Base-by-base conservation (phyloP, 2,888 invertebrate genomes). In the Lasioglossum morio region DNA sequence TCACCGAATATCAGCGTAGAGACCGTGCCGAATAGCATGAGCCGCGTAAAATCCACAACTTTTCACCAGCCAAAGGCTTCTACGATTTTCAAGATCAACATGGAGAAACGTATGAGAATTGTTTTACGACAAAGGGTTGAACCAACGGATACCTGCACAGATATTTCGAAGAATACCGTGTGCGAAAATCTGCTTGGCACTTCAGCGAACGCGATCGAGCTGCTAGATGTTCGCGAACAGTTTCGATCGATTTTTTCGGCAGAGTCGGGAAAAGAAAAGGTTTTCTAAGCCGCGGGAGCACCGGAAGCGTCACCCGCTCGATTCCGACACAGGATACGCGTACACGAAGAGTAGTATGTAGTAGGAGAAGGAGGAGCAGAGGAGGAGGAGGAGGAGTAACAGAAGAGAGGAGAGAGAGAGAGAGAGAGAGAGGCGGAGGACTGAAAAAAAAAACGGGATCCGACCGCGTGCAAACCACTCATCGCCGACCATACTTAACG, bases 1-100 rank as follows among this genome's bases (percentile, higher is more conserved):
- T 94, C 94, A 94, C 94, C 94, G 95, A 94, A 94, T 94, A 94
- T 93, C 89, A 91, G 23, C 66, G 66, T 30, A 30, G 66, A 30
- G 66, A 66, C 30, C 66, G 19, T 2, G 60, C 60, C 60, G 60
- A 63, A 27, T 16, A 16, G 16, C 27, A 27, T 14, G 60, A 27
- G 27, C 27, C 27, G 60, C 60, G 14, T 27, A 0, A 8, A n/a
- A 57, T n/a, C 12, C 14, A 1, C 7, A 0, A 8, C 3, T 23
- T 53, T 23, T 10, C 53, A 23, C 23, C 10, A 8, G 10, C 8
- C 53, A 10, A 23, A 5, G 46, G 5, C 16, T 19, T 5, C 16
- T 14, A 19, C 7, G 48, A 7, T 48, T 19, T 48, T 7, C 7
- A 19, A 19, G 0, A 7, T 48, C 48, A 48, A 48, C 2, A 48